Percentiles rank a stretch among this genome's conserved stretches.
These are phyloP conservation scores for Leptinotarsa undecemlineata DNA, from an alignment of 1,140 invertebrate species.

Conservation along the genomic window DNA sequence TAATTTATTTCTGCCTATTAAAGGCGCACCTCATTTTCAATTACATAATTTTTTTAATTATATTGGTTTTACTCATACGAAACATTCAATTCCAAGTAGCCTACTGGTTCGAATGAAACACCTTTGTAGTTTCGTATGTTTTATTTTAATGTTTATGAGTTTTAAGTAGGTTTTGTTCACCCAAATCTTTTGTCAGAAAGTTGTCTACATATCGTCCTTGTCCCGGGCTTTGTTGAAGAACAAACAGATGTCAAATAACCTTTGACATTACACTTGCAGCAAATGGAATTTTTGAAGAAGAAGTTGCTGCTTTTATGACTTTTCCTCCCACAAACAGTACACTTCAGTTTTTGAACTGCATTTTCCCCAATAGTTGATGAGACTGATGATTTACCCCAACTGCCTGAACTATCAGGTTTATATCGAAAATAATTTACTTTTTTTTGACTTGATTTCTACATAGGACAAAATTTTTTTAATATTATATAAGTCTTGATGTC, in stretches of 20 bases:
- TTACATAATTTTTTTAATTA: too few species aligned
- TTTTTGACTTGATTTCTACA: too few species aligned
- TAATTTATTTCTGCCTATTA: background rate
- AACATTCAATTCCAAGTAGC: background rate
- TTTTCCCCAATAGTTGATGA: too few species aligned
- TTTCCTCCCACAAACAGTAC: background rate
- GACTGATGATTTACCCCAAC: too few species aligned
- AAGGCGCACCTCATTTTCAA: background rate
- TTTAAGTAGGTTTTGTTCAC: background rate
- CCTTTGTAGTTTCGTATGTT: background rate
- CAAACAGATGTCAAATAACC: background rate
- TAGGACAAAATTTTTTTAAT: too few species aligned
- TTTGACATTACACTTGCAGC: background rate
- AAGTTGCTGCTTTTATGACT: background rate
- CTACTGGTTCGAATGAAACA: constrained; percentile 4
- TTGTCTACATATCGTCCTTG: background rate
- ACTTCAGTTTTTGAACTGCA: background rate
- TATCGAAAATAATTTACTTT: too few species aligned
- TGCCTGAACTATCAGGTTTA: too few species aligned
- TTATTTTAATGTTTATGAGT: background rate
- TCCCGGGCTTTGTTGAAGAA: background rate
- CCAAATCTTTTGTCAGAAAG: background rate
- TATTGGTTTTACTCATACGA: too few species aligned
- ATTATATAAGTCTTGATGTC: too few species aligned
- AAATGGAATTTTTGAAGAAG: background rate